These are phyloP conservation scores for Lypha dubia DNA, from an alignment of 2,888 invertebrate genomes.

Conservation along the genomic window DNA sequence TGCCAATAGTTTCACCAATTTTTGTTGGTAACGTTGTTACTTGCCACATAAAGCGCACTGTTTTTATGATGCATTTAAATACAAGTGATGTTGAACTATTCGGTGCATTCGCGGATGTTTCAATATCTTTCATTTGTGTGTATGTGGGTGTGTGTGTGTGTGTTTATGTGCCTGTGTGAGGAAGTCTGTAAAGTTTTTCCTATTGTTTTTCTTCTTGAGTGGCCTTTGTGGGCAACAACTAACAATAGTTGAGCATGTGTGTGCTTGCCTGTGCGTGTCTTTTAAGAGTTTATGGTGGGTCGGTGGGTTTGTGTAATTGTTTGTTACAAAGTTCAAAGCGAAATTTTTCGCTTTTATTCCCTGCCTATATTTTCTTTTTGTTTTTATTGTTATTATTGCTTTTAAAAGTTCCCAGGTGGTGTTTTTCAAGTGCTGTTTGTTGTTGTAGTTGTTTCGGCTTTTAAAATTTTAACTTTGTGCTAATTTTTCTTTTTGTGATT, in stretches of 20 bases:
- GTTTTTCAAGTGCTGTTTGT: conserved; percentile 26
- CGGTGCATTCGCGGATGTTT: conserved; percentile 66
- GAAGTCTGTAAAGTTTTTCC: conserved; percentile 21
- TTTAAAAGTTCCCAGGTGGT: conserved; percentile 31
- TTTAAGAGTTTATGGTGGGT: neutral
- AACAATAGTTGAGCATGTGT: conserved; percentile 16
- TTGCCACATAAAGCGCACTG: conserved; percentile 83
- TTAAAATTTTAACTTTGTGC: conserved; percentile 19
- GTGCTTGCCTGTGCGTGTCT: neutral
- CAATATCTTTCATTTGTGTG: conserved; percentile 68
- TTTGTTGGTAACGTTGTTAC: conserved; percentile 83
- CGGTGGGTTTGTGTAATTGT: conserved; percentile 31
- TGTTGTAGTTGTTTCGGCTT: conserved; percentile 12
- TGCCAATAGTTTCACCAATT: conserved; percentile 83
- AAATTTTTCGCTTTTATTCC: conserved; percentile 31
- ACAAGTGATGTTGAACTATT: conserved; percentile 78
- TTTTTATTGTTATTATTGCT: conserved; percentile 43
- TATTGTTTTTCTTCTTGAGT: neutral
- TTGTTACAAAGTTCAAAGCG: conserved; percentile 39
- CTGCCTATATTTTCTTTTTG: conserved; percentile 31
- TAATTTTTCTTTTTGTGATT: conserved; percentile 10
- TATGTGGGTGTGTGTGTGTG: too few species aligned
- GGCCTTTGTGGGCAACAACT: neutral
- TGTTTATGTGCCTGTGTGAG: too few species aligned
- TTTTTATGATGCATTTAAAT: conserved; percentile 81